Evolutionary conservation across 1,140 invertebrate species (phyloP), one percentile per base, ranked within the genome.

Genomic region (Procambarus clarkii): DNA sequence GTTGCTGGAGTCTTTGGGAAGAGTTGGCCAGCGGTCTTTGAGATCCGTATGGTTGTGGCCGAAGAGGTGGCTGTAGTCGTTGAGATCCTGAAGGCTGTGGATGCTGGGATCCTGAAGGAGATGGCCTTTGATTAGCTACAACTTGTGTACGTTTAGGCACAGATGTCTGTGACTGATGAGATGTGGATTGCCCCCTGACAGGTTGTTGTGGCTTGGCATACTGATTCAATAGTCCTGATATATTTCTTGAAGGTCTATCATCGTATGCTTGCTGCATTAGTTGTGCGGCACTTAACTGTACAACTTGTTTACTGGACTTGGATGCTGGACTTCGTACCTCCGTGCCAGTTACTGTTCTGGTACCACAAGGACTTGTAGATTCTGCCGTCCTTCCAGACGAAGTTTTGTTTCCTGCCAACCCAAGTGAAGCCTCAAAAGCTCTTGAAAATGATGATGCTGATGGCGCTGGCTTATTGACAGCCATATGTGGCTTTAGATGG

Each of bases 261-360:
- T 76, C 76, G 50, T 91, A 92, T 0, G 92, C 92, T 64, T 91
- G 54, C 44, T 92, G 84, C 84, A 92, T 87, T 45, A 92, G 84
- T 45, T 92, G 88, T 50, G 85, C 54, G 18, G 92, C 69, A 77
- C 54, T 91, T 13, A 92, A 48, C 77, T 92, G 92, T 2, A 82
- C 48, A 50, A 91, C 50, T 11, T 81, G 45, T 60, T 45, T 24
- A 24, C 34, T 50, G 9, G 69, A 21, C 21, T 82, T 34, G 9
- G 64, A 48, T 21, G 79, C 50, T 44, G 88, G 44, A 34, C 80
- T 34, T 45, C 46, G 87, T 58, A 79, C 69, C 18, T 82, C 80
- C 4, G 45, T 15, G 4, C 79, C 24, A 34, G 71, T 69, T 34
- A 74, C 50, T 11, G 87, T 46, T 45, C 64, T 82, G 8, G 50